Conservation (phyloP, 2,797 vertebrate species). For the Sebastes ruberrimus region DNA sequence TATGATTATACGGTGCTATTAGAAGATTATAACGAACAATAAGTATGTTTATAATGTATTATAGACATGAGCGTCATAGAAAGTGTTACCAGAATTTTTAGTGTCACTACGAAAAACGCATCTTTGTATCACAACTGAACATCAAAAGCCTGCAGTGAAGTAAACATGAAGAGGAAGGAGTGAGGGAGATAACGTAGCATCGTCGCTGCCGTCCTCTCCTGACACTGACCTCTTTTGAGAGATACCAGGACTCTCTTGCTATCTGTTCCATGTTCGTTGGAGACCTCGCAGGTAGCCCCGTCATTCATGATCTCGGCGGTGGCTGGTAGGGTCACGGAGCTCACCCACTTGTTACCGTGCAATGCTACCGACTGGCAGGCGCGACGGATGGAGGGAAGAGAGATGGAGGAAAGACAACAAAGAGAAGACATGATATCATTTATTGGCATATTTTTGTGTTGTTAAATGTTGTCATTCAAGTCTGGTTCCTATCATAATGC, state of each 20-base stretch:
- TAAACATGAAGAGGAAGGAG: not conserved
- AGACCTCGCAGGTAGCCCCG: constrained; percentile 82
- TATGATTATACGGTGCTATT: too few species aligned
- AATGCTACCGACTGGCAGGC: constrained; percentile 59
- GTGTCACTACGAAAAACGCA: not conserved
- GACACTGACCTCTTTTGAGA: constrained; percentile 71
- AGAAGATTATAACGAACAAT: too few species aligned
- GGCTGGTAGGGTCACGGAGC: constrained; percentile 79
- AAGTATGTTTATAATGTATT: too few species aligned
- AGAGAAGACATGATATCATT: not conserved
- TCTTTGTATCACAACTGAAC: not conserved
- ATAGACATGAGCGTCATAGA: too few species aligned
- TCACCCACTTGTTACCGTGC: constrained; percentile 77
- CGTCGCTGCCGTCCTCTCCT: not conserved
- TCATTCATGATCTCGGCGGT: constrained; percentile 73
- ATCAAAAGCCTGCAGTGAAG: not conserved
- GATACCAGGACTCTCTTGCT: constrained; percentile 68
- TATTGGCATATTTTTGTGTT: not conserved
- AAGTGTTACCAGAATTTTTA: not conserved
- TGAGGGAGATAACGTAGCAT: not conserved
- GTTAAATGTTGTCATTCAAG: not conserved
- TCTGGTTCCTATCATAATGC: not conserved
- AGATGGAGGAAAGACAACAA: not conserved
- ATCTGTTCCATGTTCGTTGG: constrained; percentile 76
- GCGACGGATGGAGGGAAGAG: not conserved